Evolutionary conservation across 2,888 invertebrate genomes (phyloP), one percentile per base, ranked within the genome.

Genomic region (Ornithoptera priamus): DNA sequence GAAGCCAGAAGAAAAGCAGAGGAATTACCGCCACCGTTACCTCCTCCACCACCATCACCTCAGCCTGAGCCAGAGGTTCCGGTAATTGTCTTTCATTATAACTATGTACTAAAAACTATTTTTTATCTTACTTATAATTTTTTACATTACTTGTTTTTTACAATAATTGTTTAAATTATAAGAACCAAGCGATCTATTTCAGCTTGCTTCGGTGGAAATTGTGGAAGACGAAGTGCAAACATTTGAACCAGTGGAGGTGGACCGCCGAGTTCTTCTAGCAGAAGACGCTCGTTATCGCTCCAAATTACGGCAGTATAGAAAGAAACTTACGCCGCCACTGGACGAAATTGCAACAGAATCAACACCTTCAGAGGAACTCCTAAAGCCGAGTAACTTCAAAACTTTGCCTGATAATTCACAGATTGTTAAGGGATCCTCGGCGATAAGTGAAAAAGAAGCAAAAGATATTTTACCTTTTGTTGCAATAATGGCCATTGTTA

Each of bases 401-500:
- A 80, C 86, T 22, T 80, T 95, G 58, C 94, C 95, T 0, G 95
- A 95, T 75, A 92, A 92, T 7, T 93, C 93, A 0, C 92, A 94
- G 80, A 93, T 95, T 20, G 85, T 95, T 0, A 85, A 93, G 71
- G 95, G 94, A 0, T 79, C 83, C 0, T 78, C 81, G 1, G 87
- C 91, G n/a, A 81, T 95, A 24, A 76, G 82, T 0, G 85, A 84
- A 0, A 22, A 71, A 0, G 76, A 84, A 4, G 78, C 81, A 0
- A 72, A 80, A 5, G 89, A 93, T 67, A 82, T 92, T 24, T 83
- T 94, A 1, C 94, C 94, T 0, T 94, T 94, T 74, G 86, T 92
- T 1, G 90, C 94, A 20, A 92, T 94, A n/a, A 94, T 94, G 93
- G 94, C 94, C 0, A 86, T 93, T 0, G 94, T 94, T 0, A 93